A percentile compares a stretch with the other conserved stretches of the same genome.
Conservation (phyloP, 2,797 vertebrate species). For the Xenentodon cancila region DNA sequence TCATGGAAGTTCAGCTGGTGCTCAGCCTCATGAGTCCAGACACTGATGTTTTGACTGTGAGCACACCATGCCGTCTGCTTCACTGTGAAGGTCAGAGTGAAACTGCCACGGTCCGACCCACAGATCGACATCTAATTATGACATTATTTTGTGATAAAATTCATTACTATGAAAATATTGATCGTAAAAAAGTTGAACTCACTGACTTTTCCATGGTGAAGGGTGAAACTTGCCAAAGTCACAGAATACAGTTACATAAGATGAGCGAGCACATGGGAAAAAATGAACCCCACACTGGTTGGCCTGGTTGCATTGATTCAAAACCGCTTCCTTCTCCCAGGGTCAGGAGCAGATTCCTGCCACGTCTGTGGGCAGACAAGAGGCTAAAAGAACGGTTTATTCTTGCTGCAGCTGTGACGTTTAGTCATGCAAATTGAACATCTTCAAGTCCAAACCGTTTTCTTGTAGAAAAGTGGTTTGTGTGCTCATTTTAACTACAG, state of each 20-base stretch:
- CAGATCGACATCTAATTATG: too few species aligned
- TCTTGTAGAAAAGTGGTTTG: slow-evolving; percentile 59
- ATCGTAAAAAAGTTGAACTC: background rate
- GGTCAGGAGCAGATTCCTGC: slow-evolving; percentile 60
- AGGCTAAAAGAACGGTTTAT: slow-evolving; percentile 34
- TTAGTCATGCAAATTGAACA: slow-evolving; percentile 46
- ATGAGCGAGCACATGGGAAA: slow-evolving; percentile 8
- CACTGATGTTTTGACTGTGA: slow-evolving; percentile 9
- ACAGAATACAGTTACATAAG: slow-evolving; percentile 36
- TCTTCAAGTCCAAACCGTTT: slow-evolving; percentile 37
- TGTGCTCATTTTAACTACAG: slow-evolving; percentile 27
- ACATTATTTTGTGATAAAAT: background rate
- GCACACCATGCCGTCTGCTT: too few species aligned
- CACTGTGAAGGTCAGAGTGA: too few species aligned
- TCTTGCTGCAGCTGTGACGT: slow-evolving; percentile 38
- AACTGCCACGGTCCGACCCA: too few species aligned
- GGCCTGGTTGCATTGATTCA: slow-evolving; percentile 10
- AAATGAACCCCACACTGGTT: slow-evolving; percentile 32
- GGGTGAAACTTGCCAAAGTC: background rate
- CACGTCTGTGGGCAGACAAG: slow-evolving; percentile 65
- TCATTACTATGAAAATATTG: background rate
- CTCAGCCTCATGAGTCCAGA: background rate
- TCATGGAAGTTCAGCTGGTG: too few species aligned
- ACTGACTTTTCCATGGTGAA: slow-evolving; percentile 15
- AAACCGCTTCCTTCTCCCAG: slow-evolving; percentile 42